Percentiles rank a stretch among this genome's conserved stretches.
These are phyloP conservation scores for Syngnathus scovelli DNA, from an alignment of 2,113 vertebrate species.

Conservation along the genomic window DNA sequence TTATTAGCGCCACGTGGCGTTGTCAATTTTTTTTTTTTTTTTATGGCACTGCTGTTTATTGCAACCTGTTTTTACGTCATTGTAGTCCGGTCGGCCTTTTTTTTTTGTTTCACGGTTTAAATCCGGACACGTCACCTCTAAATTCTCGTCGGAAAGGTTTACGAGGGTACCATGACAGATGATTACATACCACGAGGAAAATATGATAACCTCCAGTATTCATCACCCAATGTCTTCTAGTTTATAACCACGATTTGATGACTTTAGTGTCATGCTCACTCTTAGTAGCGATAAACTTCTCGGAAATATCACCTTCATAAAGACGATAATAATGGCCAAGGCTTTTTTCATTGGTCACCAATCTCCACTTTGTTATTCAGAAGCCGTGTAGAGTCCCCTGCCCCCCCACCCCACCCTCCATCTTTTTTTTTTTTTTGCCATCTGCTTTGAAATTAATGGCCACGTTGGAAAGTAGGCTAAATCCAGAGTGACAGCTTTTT, in stretches of 20 bases:
- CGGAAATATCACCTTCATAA: constrained; percentile 17
- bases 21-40: constrained; percentile 13
- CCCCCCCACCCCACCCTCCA: constrained; percentile 11
- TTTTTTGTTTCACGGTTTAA: constrained; percentile 30
- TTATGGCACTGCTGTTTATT: constrained; percentile 25
- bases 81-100: constrained; percentile 9
- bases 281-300: constrained; percentile 10
- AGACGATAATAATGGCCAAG: constrained; percentile 24
- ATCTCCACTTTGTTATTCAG: constrained; percentile 47
- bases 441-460: constrained; percentile 73
- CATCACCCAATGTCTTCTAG: constrained; percentile 5
- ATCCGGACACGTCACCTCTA: constrained; percentile 10
- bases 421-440: constrained; percentile 43
- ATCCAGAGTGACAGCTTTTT: constrained; percentile 66
- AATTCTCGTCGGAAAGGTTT: constrained; percentile 25
- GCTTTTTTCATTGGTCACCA: constrained; percentile 26
- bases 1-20: constrained; percentile 32
- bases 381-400: constrained; percentile 50
- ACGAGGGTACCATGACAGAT: constrained; percentile 16
- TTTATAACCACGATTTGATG: not conserved
- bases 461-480: constrained; percentile 70
- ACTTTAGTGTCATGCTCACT: constrained; percentile 10
- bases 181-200: not conserved
- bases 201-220: constrained; percentile 12
- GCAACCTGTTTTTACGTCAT: constrained; percentile 12